Evolutionary conservation across 2,113 vertebrate genomes (phyloP).

Genomic region (Nothocercus julius): DNA sequence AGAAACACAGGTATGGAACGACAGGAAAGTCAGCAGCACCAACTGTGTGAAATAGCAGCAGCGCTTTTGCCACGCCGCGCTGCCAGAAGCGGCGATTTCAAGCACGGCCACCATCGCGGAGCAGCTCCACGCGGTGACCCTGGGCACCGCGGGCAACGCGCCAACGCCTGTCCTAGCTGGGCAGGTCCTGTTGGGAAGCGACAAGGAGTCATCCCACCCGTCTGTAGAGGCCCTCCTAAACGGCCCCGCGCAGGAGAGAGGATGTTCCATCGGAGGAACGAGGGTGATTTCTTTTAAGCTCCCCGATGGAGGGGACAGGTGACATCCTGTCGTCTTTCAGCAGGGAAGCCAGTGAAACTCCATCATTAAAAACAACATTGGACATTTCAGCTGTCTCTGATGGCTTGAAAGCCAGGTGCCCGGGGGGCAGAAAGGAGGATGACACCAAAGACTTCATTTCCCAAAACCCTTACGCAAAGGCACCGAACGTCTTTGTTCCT

Average conservation of each 20-base stretch:
- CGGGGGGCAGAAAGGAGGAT: background rate
- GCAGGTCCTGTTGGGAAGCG: background rate
- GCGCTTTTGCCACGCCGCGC: background rate
- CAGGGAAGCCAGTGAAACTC: background rate
- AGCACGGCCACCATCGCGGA: fast-evolving
- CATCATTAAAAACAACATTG: background rate
- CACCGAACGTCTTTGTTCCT: background rate
- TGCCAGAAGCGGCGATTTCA: background rate
- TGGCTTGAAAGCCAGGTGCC: background rate
- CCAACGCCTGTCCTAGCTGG: fast-evolving
- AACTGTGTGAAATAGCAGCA: background rate
- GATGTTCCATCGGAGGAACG: background rate
- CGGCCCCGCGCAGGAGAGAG: background rate
- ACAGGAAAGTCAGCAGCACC: background rate
- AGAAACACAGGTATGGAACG: background rate
- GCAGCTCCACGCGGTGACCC: fast-evolving
- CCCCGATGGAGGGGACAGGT: background rate
- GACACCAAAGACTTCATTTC: background rate
- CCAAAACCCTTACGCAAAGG: background rate
- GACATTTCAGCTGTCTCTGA: background rate
- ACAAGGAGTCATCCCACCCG: background rate
- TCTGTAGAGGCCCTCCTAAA: background rate
- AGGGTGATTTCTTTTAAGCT: background rate
- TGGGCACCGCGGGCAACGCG: background rate
- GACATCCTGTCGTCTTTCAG: background rate